Conservation (phyloP, 2,888 invertebrate species). For the Drosophila meridionalis region DNA sequence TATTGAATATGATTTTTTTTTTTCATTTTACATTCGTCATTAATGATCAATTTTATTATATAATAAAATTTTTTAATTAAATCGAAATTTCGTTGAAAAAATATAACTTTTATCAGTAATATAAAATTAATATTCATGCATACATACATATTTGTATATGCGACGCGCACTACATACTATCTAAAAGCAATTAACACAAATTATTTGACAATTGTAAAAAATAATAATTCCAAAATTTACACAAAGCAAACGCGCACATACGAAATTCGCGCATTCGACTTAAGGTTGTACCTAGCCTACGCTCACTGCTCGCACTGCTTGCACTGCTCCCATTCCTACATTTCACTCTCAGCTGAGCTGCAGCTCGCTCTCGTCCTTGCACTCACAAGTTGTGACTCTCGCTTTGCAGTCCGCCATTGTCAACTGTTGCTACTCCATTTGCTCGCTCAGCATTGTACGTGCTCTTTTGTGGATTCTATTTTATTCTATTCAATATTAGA, state of each 20-base stretch:
- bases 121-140: no score
- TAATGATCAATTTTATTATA: no score
- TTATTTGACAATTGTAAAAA: not conserved
- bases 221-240: not conserved
- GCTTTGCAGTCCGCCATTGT: not conserved
- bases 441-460: not conserved
- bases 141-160: no score
- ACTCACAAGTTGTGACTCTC: not conserved
- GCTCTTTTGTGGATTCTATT: not conserved
- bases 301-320: not conserved
- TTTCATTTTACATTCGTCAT: no score
- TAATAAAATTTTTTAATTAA: no score
- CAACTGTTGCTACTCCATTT: not conserved
- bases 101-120: no score
- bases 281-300: not conserved
- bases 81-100: no score
- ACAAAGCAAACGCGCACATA: not conserved
- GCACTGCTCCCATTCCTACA: no score
- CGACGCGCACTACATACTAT: no score
- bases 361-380: not conserved
- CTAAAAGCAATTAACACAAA: not conserved
- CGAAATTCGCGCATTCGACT: not conserved
- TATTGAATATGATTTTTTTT: no score
- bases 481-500: no score
- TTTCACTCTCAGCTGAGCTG: not conserved